A percentile compares a stretch with the other conserved stretches of the same genome.
phyloP scores from a whole-genome alignment of 2,113 vertebrate species.

The Kryptolebias marmoratus region DNA sequence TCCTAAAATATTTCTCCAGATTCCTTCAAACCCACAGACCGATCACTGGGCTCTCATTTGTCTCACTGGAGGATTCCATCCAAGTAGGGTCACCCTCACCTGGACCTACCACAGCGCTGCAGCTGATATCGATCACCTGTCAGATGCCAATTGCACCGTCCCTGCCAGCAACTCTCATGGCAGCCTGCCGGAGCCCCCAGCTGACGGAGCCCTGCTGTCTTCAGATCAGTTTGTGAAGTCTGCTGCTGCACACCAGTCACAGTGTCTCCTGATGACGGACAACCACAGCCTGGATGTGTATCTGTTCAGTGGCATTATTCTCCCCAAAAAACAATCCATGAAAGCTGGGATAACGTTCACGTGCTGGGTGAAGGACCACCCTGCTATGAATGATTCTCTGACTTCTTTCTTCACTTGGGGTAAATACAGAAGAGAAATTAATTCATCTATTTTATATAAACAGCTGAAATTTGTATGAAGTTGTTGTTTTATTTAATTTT shows the following conservation, averaged over 20 bases:
- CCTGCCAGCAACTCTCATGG: constrained; percentile 13
- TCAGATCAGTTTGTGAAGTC: constrained; percentile 34
- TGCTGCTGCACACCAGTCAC: background rate
- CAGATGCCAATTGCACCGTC: constrained; percentile 55
- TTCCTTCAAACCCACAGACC: constrained; percentile 1
- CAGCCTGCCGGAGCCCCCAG: constrained; percentile 13
- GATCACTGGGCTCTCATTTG: constrained; percentile 55
- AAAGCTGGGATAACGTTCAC: constrained; percentile 43
- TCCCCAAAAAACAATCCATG: constrained; percentile 41
- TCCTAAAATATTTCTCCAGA: constrained; percentile 61
- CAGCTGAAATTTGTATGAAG: background rate
- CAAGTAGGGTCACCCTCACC: constrained; percentile 46
- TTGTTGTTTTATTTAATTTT: background rate
- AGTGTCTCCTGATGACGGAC: constrained; percentile 55
- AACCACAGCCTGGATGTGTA: constrained; percentile 27
- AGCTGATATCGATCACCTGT: constrained; percentile 38
- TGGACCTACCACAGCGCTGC: constrained; percentile 55
- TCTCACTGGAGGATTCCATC: constrained; percentile 66
- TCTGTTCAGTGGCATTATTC: constrained; percentile 45
- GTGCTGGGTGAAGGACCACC: constrained; percentile 59
- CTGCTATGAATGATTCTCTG: constrained; percentile 38
- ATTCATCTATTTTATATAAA: constrained; percentile 3
- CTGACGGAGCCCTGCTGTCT: constrained; percentile 26
- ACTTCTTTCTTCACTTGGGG: constrained; percentile 57
- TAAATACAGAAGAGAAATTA: constrained; percentile 32